These are phyloP conservation scores for Mesodorylaimus sp. DNA, from an alignment of 2,888 invertebrate genomes.

Conservation along the genomic window DNA sequence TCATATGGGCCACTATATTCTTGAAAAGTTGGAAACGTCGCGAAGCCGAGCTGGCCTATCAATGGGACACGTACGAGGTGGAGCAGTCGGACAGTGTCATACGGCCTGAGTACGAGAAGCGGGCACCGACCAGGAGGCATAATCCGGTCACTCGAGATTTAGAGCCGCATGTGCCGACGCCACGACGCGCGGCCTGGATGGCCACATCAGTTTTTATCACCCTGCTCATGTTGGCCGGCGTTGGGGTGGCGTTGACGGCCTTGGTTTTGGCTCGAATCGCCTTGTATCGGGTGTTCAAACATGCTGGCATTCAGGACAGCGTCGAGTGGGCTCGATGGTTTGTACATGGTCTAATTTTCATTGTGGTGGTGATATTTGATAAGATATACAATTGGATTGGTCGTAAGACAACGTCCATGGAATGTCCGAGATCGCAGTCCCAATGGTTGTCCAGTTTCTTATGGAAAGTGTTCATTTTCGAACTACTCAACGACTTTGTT, in stretches of 20 bases:
- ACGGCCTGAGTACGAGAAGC: not conserved
- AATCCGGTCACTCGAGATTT: not conserved
- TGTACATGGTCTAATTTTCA: not conserved
- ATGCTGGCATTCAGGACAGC: not conserved
- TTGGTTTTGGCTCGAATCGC: not conserved
- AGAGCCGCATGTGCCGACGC: not conserved
- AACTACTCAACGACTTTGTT: constrained; percentile 2
- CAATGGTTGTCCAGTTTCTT: not conserved
- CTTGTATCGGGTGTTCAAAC: not conserved
- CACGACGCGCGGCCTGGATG: not conserved
- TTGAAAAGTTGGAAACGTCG: constrained; percentile 1
- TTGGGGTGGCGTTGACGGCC: not conserved
- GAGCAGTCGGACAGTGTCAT: not conserved
- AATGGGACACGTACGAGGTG: constrained; percentile 1
- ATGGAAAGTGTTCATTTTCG: constrained; percentile 5
- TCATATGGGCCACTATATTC: not conserved
- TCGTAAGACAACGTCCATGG: not conserved
- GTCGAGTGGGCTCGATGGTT: constrained; percentile 1
- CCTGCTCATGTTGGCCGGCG: not conserved
- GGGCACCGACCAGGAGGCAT: not conserved
- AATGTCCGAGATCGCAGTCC: not conserved
- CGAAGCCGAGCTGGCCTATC: not conserved
- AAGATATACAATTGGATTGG: not conserved
- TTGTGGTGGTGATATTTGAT: not conserved
- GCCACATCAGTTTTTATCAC: not conserved